Evolutionary conservation across 2,888 invertebrate species (phyloP).

Genomic region (Subacronicta megacephala): DNA sequence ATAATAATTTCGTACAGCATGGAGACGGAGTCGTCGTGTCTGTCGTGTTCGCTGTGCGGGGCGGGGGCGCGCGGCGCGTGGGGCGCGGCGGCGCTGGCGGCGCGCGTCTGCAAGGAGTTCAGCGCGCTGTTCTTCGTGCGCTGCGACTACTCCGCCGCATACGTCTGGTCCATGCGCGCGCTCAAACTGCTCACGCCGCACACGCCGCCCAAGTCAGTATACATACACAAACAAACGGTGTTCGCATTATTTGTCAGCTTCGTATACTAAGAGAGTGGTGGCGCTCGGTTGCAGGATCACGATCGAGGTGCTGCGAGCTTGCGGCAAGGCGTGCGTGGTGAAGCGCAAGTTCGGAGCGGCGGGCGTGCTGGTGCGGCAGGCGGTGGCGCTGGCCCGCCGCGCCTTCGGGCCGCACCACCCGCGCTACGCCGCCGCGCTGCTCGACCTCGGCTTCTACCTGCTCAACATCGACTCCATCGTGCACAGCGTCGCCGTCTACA

Average conservation of each 20-base stretch:
- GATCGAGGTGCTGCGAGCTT: conserved; percentile 95
- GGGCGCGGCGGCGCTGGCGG: conserved; percentile 85
- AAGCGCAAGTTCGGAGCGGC: conserved; percentile 96
- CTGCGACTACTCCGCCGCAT: conserved; percentile 95
- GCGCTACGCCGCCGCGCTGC: conserved; percentile 94
- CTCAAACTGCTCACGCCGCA: conserved; percentile 91
- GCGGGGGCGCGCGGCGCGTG: conserved; percentile 68
- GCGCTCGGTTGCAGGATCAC: conserved; percentile 89
- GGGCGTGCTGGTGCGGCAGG: conserved; percentile 95
- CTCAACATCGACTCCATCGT: conserved; percentile 96
- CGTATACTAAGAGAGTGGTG: too few species aligned
- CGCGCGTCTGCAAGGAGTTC: conserved; percentile 95
- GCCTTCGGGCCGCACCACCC: conserved; percentile 92
- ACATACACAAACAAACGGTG: too few species aligned
- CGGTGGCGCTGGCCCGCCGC: conserved; percentile 92
- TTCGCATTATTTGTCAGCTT: too few species aligned
- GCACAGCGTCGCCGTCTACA: conserved; percentile 95
- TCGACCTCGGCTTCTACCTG: conserved; percentile 97
- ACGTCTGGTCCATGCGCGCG: conserved; percentile 94
- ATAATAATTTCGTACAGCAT: too few species aligned
- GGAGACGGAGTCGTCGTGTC: conserved; percentile 12
- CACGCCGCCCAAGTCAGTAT: conserved; percentile 90
- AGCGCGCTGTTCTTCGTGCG: conserved; percentile 95
- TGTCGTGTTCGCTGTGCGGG: conserved; percentile 70
- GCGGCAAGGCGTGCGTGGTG: conserved; percentile 96